A percentile compares a stretch with the other conserved stretches of the same genome.
Evolutionary conservation across 2,797 vertebrate species (phyloP).

Genomic region (Notamacropus eugenii): DNA sequence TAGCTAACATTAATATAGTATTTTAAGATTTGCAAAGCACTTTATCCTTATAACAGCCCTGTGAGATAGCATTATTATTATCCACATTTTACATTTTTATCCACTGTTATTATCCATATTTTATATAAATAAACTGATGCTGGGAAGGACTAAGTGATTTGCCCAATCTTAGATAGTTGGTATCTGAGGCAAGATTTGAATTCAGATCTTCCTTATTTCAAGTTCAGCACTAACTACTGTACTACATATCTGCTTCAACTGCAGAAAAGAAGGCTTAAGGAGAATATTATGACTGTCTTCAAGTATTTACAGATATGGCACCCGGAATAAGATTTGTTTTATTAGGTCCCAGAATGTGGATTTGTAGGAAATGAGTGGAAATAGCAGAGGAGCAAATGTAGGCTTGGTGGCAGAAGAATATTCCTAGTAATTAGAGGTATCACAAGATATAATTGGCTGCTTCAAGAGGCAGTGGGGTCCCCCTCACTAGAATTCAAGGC

Average conservation of each 20-base stretch:
- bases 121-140: conserved; percentile 8
- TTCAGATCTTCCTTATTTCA: not conserved
- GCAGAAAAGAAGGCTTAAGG: not conserved
- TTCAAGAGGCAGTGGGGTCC: not conserved
- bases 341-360: not conserved
- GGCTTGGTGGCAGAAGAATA: not conserved
- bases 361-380: not conserved
- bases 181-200: conserved; percentile 9
- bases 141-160: conserved; percentile 6
- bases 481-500: not conserved
- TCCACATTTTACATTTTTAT: conserved; percentile 5
- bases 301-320: not conserved
- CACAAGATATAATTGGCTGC: not conserved
- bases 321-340: not conserved
- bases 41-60: not conserved
- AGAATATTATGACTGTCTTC: not conserved
- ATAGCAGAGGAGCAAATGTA: not conserved
- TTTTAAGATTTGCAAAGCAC: not conserved
- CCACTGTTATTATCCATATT: conserved; percentile 7
- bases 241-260: not conserved
- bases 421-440: not conserved
- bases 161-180: not conserved
- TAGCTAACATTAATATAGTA: not conserved
- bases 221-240: not conserved
- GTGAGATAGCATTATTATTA: conserved; percentile 9